Conservation (phyloP, 2,113 vertebrate genomes). For the Vanacampus margaritifer region DNA sequence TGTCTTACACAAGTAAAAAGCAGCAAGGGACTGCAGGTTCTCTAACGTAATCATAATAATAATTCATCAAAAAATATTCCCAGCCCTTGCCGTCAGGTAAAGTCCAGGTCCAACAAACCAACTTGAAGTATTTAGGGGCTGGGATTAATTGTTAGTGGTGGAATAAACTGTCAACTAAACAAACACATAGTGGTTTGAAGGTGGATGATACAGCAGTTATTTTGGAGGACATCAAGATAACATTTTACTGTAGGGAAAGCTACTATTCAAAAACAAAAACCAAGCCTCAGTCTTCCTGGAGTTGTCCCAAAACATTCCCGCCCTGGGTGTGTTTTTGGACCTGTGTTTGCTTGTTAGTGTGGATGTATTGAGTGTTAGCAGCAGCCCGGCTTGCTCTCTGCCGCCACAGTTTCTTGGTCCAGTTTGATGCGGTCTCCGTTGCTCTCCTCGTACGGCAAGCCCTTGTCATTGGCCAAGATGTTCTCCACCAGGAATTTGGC, state of each 20-base stretch:
- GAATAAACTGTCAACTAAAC: neutral
- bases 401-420: conserved; percentile 75
- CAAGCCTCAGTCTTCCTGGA: conserved; percentile 29
- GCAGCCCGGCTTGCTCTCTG: conserved; percentile 88
- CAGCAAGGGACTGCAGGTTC: conserved; percentile 11
- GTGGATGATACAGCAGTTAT: neutral
- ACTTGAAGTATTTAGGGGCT: neutral
- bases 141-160: neutral
- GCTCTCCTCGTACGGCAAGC: conserved; percentile 84
- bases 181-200: conserved; percentile 1
- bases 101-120: conserved; percentile 14
- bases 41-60: conserved; percentile 4
- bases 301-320: conserved; percentile 32
- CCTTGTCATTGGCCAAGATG: conserved; percentile 86
- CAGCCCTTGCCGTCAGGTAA: neutral
- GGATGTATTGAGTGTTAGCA: conserved; percentile 75
- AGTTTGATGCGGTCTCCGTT: conserved; percentile 85
- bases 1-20: neutral
- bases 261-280: neutral
- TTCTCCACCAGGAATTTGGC: conserved; percentile 93
- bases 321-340: neutral
- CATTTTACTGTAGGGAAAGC: conserved; percentile 8
- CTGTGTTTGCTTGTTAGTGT: conserved; percentile 11
- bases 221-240: conserved; percentile 19
- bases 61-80: neutral